Conservation (phyloP, 2,888 invertebrate species). For the Agrochola litura region DNA sequence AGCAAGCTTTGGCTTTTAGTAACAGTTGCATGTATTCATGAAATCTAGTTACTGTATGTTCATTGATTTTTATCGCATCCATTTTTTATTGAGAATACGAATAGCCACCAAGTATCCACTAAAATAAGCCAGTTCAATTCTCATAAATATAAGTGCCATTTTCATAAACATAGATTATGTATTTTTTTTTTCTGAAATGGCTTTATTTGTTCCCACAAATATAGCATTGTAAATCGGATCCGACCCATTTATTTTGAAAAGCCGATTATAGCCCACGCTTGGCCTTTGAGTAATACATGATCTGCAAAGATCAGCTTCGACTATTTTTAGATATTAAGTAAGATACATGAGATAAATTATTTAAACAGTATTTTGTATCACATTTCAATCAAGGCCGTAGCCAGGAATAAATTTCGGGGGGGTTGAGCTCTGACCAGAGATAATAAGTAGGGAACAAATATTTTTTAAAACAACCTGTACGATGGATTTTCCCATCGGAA, state of each 20-base stretch:
- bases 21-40: neutral
- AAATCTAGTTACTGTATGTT: neutral
- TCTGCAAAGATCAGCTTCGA: neutral
- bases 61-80: neutral
- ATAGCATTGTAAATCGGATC: conserved; percentile 16
- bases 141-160: neutral
- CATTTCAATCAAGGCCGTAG: neutral
- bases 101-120: neutral
- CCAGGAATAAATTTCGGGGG: neutral
- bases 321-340: conserved; percentile 22
- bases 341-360: neutral
- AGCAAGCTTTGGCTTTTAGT: neutral
- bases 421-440: neutral
- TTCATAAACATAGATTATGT: neutral
- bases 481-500: neutral
- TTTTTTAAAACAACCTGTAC: neutral
- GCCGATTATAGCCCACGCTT: conserved; percentile 17
- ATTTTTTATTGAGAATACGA: neutral
- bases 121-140: neutral
- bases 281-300: conserved; percentile 12
- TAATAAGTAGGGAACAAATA: neutral
- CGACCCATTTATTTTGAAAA: conserved; percentile 36
- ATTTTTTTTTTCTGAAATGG: neutral
- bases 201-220: neutral
- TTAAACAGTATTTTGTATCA: neutral